Evolutionary conservation across 2,888 invertebrate genomes (phyloP), one percentile per base, ranked within the genome.

Genomic region (Apantesis nais): DNA sequence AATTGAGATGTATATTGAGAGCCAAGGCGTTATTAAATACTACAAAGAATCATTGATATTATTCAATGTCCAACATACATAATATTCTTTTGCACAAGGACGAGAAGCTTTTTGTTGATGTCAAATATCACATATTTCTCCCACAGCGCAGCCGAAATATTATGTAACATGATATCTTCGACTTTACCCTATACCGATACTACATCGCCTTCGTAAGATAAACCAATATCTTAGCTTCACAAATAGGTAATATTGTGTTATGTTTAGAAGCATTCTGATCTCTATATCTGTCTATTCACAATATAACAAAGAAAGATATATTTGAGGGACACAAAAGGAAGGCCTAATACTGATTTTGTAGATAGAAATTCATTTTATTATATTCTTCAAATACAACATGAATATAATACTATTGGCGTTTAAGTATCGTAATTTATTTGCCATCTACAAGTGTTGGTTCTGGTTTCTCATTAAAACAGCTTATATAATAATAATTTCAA

Each of bases 171-270:
- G 34, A 52, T 31, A 44, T 31, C 58, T 55, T 62, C 55, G 52
- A 58, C 41, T 62, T 55, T 44, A 44, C 62, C 58, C 63, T 41
- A 7, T 63, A 22, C 44, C 41, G 63, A 39, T 37, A 67, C 55
- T 70, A 70, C 63, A 67, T 71, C 70, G 66, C 37, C 41, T 71
- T 63, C 62, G 60, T 73, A 37, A 76, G 71, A 82, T 70, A 75
- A 74, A 76, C 72, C 71, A 73, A 80, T 82, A 82, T 76, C 76
- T 52, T 75, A 70, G 66, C 58, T 70, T 67, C 66, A 34, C 73
- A 72, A 78, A 82, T 79, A 74, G 71, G 72, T 74, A 80, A 80
- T 81, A 80, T 79, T 77, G 66, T 79, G 64, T 73, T 73, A 73
- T 78, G 68, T 81, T 79, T 81, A 79, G 71, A 74, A 72, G 64